Percentiles rank a stretch among this genome's conserved stretches.
phyloP scores from a whole-genome alignment of 2,797 vertebrate species.

The Crenuchus spilurus region DNA sequence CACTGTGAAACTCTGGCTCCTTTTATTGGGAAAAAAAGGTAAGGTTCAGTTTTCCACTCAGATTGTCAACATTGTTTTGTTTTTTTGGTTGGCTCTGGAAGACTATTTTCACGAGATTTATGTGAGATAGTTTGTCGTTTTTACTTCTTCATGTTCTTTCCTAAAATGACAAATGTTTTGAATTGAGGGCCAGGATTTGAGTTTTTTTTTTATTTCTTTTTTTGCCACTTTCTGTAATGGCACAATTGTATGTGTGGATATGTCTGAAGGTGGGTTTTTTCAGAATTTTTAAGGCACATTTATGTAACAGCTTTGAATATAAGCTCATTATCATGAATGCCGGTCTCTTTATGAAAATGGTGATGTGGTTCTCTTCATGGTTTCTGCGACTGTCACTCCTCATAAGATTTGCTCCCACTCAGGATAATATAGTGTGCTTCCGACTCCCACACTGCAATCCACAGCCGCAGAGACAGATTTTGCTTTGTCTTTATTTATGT shows the following conservation, averaged over 20 bases:
- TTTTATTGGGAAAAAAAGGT: conserved; percentile 28
- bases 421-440: conserved; percentile 54
- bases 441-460: conserved; percentile 44
- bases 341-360: conserved; percentile 38
- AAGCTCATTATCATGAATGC: conserved; percentile 55
- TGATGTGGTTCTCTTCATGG: conserved; percentile 46
- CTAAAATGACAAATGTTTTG: background rate
- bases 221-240: background rate
- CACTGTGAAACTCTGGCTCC: conserved; percentile 21
- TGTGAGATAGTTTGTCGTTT: conserved; percentile 4
- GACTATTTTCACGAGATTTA: background rate
- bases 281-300: conserved; percentile 41
- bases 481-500: conserved; percentile 23
- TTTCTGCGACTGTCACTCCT: conserved; percentile 55
- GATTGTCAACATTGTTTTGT: conserved; percentile 30
- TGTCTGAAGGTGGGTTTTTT: conserved; percentile 7
- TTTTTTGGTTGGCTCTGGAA: background rate
- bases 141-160: background rate
- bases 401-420: conserved; percentile 57
- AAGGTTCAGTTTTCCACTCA: conserved; percentile 22
- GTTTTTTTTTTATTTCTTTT: conserved; percentile 18
- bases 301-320: conserved; percentile 57
- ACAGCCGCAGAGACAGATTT: conserved; percentile 14
- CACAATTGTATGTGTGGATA: background rate
- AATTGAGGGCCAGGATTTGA: background rate